phyloP scores from a whole-genome alignment of 2,797 vertebrate genomes.

The Orestias chungarensis region DNA sequence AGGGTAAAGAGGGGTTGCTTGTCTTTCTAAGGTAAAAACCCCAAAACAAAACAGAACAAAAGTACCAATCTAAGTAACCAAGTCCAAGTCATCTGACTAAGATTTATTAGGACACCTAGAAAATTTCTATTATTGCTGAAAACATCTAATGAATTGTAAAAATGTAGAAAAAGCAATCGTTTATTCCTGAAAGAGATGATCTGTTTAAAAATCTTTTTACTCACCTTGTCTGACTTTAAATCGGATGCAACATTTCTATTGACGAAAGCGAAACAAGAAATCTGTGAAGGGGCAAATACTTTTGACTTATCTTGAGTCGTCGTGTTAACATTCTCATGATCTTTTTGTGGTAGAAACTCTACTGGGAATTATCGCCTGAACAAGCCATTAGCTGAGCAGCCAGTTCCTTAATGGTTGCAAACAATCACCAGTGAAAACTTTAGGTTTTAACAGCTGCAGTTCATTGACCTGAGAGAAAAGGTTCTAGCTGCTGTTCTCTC shows the following conservation, averaged over 20 bases:
- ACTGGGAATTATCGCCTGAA: conserved; percentile 10
- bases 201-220: background rate
- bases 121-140: background rate
- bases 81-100: background rate
- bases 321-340: background rate
- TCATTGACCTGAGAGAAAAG: conserved; percentile 40
- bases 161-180: no score
- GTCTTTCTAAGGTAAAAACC: background rate
- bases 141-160: no score
- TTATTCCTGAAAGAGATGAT: background rate
- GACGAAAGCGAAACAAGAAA: background rate
- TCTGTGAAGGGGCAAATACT: background rate
- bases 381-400: conserved; percentile 4
- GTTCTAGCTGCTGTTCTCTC: conserved; percentile 50
- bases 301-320: background rate
- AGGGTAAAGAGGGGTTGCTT: background rate
- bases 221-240: background rate
- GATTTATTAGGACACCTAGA: background rate
- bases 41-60: background rate
- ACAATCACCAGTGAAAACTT: conserved; percentile 45
- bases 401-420: conserved; percentile 21
- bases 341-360: conserved; percentile 3
- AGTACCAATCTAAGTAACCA: no score
- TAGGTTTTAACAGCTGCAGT: conserved; percentile 6
- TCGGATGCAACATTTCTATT: background rate